Base-by-base conservation (phyloP, 2,888 invertebrate genomes). In the Doris montereyensis region DNA sequence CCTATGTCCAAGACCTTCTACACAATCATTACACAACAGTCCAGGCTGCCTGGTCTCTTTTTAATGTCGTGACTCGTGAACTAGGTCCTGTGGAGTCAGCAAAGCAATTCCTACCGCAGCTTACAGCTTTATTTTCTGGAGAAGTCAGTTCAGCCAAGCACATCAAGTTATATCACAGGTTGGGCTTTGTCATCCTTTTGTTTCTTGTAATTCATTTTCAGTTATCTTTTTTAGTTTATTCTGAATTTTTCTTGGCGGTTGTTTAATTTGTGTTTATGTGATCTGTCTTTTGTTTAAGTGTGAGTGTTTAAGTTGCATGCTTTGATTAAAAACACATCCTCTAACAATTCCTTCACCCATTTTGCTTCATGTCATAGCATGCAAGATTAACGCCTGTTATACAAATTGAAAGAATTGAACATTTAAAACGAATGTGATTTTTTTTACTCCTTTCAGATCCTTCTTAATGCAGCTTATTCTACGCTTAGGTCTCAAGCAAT, bases 1-100 rank as follows among this genome's bases (percentile, higher is more conserved):
- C 96, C 0, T 95, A 96, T 89, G 94, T 97, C 34, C 94, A 95
- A 84, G 95, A 96, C 86, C 92, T 98, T 83, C 93, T 98, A 84
- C 94, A 94, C 81, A 94, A 95, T 89, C 95, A 95, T 72, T 94
- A 95, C 60, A 97, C 97, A 0, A 95, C 96, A 3, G 96, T 97
- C 58, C 92, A 96, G 81, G 95, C 97, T 0, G 96, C 96, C 32
- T 98, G 97, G 97, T 95, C 96, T 90, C 93, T 98, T 60, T 97
- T 97, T 85, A 96, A 97, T 90, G 94, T 95, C 0, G 93, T 97
- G 65, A 95, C 96, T 0, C 88, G 95, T 90, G 95, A 95, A 0
- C 91, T 98, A 77, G 97, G 97, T 0, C 95, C 90, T 21, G 72
- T 80, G 57, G 88, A 88, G 76, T 89, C 92, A 0, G 84, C 86